Conservation (phyloP, 2,113 vertebrate genomes). For the Gnathonemus echidnorhynchus region DNA sequence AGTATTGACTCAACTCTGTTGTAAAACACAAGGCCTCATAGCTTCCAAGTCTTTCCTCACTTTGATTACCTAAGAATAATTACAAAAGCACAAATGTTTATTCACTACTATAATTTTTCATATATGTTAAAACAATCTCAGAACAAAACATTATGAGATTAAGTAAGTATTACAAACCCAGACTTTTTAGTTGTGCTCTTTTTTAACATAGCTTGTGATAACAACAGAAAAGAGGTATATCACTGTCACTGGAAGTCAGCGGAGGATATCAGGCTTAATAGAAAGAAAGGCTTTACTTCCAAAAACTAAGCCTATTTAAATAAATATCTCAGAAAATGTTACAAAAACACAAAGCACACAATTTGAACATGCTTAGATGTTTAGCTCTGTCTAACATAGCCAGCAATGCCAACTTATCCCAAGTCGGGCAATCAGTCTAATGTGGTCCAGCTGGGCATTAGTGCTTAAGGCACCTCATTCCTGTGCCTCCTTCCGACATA, state of each 20-base stretch:
- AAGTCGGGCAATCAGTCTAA: not conserved
- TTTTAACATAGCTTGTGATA: not conserved
- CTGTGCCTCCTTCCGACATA: not conserved
- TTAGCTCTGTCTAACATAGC: not conserved
- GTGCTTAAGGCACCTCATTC: not conserved
- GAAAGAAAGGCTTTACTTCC: not conserved
- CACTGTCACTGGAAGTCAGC: not conserved
- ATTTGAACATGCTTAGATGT: not conserved
- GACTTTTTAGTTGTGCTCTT: not conserved
- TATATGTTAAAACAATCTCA: not conserved
- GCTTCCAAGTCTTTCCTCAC: not conserved
- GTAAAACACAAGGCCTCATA: too few species aligned
- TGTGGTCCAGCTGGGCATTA: not conserved
- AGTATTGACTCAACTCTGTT: conserved; percentile 4
- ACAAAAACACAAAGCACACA: not conserved
- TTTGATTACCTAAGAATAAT: not conserved
- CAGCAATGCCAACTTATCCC: not conserved
- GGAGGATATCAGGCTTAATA: not conserved
- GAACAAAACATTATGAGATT: not conserved
- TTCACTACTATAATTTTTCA: not conserved
- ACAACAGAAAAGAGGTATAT: not conserved
- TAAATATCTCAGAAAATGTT: not conserved
- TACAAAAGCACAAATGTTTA: not conserved
- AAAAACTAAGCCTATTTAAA: not conserved
- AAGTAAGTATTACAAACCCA: not conserved